These are phyloP conservation scores for Drosophila pachea DNA, from an alignment of 1,140 invertebrate genomes.

Conservation along the genomic window DNA sequence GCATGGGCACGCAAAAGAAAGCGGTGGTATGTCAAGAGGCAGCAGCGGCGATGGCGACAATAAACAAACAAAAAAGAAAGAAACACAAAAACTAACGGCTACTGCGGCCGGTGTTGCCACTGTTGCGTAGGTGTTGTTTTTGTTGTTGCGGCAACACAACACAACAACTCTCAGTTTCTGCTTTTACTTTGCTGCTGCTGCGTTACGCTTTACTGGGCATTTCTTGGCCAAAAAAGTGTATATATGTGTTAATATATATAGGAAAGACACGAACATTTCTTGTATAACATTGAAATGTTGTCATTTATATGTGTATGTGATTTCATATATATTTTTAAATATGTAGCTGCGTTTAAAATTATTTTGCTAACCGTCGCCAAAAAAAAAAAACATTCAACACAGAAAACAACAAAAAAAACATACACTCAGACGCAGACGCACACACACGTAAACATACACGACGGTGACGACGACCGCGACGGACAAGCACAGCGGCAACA, in stretches of 20 bases:
- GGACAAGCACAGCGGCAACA: slow-evolving; percentile 32
- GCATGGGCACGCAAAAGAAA: slow-evolving; percentile 51
- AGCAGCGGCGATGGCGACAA: background rate
- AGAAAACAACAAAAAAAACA: slow-evolving; percentile 31
- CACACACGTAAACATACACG: slow-evolving; percentile 42
- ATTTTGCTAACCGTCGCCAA: slow-evolving; percentile 48
- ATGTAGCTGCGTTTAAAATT: slow-evolving; percentile 32
- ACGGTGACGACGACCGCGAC: slow-evolving; percentile 19
- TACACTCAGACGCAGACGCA: slow-evolving; percentile 50
- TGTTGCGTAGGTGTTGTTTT: slow-evolving; percentile 62
- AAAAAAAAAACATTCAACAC: slow-evolving; percentile 45
- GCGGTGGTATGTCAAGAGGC: slow-evolving; percentile 55
- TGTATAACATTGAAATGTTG: slow-evolving; percentile 19
- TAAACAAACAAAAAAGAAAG: slow-evolving; percentile 31
- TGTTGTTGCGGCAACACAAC: slow-evolving; percentile 24
- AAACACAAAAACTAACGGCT: background rate
- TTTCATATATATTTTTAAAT: slow-evolving; percentile 16
- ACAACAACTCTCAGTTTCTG: slow-evolving; percentile 72
- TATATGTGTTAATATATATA: slow-evolving; percentile 14
- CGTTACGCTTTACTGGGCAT: slow-evolving; percentile 57
- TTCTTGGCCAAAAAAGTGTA: slow-evolving; percentile 42
- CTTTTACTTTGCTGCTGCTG: slow-evolving; percentile 59
- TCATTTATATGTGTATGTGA: slow-evolving; percentile 9
- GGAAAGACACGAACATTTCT: slow-evolving; percentile 20
- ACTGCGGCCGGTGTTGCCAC: slow-evolving; percentile 24